Evolutionary conservation across 2,888 invertebrate species (phyloP).

Genomic region (Aplocera efformata): DNA sequence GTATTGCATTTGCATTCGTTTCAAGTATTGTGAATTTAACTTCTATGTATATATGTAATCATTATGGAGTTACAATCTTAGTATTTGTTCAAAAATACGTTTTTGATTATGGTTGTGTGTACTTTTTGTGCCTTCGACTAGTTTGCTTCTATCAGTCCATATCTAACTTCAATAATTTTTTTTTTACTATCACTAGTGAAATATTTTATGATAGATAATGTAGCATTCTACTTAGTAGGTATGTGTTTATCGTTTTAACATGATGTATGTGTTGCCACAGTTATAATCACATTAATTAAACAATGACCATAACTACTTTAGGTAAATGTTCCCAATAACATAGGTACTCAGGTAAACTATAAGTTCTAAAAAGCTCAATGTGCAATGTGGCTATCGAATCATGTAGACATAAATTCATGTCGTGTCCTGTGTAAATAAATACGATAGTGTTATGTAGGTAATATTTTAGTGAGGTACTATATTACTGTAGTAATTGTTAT

Average conservation of each 20-base stretch:
- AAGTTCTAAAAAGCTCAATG: constrained; percentile 50
- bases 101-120: constrained; percentile 58
- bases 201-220: constrained; percentile 31
- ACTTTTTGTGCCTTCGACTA: constrained; percentile 68
- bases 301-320: constrained; percentile 1
- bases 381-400: constrained; percentile 59
- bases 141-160: constrained; percentile 59
- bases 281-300: too few relatives aligned
- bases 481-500: constrained; percentile 47
- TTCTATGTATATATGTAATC: background rate
- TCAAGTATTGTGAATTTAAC: constrained; percentile 2
- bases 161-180: constrained; percentile 36
- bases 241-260: constrained; percentile 2
- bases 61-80: too few relatives aligned
- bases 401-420: constrained; percentile 39
- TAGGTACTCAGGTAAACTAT: constrained; percentile 57
- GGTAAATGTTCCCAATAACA: constrained; percentile 7
- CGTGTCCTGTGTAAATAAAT: constrained; percentile 63
- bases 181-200: constrained; percentile 5
- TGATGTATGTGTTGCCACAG: constrained; percentile 1
- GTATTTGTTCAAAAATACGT: constrained; percentile 5
- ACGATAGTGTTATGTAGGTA: constrained; percentile 46
- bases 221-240: background rate
- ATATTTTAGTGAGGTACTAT: constrained; percentile 52
- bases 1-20: background rate